Base-by-base conservation (phyloP, 2,797 vertebrate species). In the Premnoplex brunnescens region DNA sequence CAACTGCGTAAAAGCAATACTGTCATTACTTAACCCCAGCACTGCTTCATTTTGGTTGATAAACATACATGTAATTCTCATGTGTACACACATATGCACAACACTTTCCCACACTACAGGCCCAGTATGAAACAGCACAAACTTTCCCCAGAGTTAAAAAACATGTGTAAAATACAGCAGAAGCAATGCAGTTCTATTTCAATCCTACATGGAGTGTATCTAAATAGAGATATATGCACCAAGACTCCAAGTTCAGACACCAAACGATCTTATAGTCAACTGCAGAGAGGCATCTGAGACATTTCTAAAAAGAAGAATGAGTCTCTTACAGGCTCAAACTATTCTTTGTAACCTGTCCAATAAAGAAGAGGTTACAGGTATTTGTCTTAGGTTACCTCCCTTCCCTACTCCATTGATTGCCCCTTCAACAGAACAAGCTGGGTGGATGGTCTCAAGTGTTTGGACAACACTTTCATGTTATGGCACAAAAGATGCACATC, bases 381-480 rank as follows among this genome's bases (percentile, higher is more conserved):
- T 39, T 52, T 74, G 7, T 10, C 85, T 48, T 39, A 22, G 7
- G 21, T 60, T 56, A 66, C 32, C 36, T 63, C 66, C 34, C 60
- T 75, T 12, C 10, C 32, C 44, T 56, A 8, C 19, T 74, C 36
- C 22, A 4, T 8, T 22, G 27, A 82, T 49, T 37, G 24, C 3
- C 10, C 24, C 56, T 85, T 32, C 22, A 37, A 52, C 15, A 68
- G 46, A 68, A 44, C 5, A 36, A n/a, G 56, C 4, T 6, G 1
- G 1, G 1, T 19, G 32, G 44, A 68, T 12, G 19, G 17, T 41
- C 41, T 60, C 41, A 48, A 14, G 32, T 4, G 32, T 72, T 20
- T 52, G 41, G 54, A 68, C 28, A 44, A 7, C 0, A 0, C 20
- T 26, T 24, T 74, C 0, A 0, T 17, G 16, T 15, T 12, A 21